phyloP scores from a whole-genome alignment of 2,113 vertebrate genomes.

The Osmerus eperlanus region DNA sequence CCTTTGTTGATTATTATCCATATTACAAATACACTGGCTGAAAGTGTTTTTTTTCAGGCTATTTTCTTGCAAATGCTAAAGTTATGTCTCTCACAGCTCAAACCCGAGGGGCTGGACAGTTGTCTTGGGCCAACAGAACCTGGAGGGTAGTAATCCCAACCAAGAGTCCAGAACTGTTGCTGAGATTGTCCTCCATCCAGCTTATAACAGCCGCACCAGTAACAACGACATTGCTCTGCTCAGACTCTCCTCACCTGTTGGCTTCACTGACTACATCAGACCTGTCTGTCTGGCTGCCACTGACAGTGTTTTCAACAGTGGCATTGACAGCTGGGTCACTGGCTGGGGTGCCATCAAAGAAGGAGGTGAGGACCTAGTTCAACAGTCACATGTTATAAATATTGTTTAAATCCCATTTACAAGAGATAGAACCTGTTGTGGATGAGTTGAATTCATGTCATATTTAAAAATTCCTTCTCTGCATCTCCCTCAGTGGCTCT shows the following conservation, averaged over 20 bases:
- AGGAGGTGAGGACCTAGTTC: conserved; percentile 44
- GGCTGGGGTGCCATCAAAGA: conserved; percentile 69
- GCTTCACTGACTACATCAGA: conserved; percentile 62
- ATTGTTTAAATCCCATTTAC: too few species aligned
- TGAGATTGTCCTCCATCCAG: conserved; percentile 49
- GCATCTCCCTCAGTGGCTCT: too few species aligned
- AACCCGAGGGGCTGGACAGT: too few species aligned
- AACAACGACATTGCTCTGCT: conserved; percentile 73
- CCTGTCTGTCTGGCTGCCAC: conserved; percentile 77
- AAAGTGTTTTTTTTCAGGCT: too few species aligned
- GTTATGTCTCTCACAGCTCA: too few species aligned
- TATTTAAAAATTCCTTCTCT: too few species aligned
- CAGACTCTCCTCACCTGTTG: conserved; percentile 42
- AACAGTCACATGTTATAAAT: too few species aligned
- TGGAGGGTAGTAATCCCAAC: conserved; percentile 30
- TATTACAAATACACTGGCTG: too few species aligned
- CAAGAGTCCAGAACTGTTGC: background rate
- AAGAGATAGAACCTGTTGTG: too few species aligned
- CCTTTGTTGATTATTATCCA: too few species aligned
- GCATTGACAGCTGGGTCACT: conserved; percentile 68
- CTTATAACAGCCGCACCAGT: conserved; percentile 42
- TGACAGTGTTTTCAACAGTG: conserved; percentile 57
- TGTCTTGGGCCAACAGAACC: conserved; percentile 49
- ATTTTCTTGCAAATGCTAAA: too few species aligned
- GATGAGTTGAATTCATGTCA: too few species aligned